Base-by-base conservation (phyloP, 1,140 invertebrate genomes). In the Monochamus saltuarius region DNA sequence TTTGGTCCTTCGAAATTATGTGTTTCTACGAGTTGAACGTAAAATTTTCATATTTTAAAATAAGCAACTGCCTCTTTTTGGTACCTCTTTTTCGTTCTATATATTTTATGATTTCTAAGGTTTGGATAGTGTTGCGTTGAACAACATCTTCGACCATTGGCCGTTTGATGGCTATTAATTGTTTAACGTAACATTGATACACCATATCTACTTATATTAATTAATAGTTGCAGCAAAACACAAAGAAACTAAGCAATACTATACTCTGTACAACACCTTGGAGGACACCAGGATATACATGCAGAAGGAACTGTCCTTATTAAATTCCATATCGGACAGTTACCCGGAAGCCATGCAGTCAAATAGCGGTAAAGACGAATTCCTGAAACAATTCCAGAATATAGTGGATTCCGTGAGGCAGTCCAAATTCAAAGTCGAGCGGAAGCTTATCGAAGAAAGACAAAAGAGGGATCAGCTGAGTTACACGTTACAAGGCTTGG, bases 241-340 rank as follows among this genome's bases (percentile, higher is more conserved):
- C 71, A 89, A 91, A 74, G 95, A 98, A 83, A 98, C 95, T 0
- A 98, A 98, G 77, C 94, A 98, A 80, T 97, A 95, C 81, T 98
- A 95, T 74, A 96, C 92, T 29, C 81, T 98, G 52, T 96, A 97
- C 76, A 99, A 99, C 78, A 95, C 92, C 4, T 79, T 98, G n/a
- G 89, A 95, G 75, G 95, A 98, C 79, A 92, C 91, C 4, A 91
- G 93, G 75, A 79, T 90, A 22, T 98, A 97, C 78, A 84, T 97
- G 61, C 88, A 87, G 45, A 97, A 95, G 75, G 95, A 98, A 80
- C 81, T 97, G 39, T 86, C 88, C 16, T 78, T 99, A 39, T 78
- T 98, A 6, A 97, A 98, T 81, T 98, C 95, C 0, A 95, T 98
- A 63, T 85, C 94, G 66, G 94, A 98, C 70, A 95, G 90, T 75